Evolutionary conservation across 2,888 invertebrate genomes (phyloP).

Genomic region (Salpingus planirostris): DNA sequence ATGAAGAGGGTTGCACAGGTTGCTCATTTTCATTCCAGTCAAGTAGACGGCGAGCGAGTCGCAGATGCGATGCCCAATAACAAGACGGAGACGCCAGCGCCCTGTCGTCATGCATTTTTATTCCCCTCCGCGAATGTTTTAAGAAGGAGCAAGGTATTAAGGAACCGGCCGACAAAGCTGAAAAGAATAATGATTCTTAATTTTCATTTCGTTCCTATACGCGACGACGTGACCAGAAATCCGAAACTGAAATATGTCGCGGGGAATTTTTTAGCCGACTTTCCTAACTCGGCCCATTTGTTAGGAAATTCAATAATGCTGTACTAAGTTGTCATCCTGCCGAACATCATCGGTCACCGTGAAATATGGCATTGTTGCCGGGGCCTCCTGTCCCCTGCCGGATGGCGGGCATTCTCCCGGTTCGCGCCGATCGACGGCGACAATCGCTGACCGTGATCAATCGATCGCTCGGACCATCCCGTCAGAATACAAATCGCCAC

Average conservation of each 20-base stretch:
- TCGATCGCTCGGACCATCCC: constrained; percentile 23
- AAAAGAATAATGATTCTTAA: constrained; percentile 46
- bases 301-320: constrained; percentile 43
- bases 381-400: constrained; percentile 6
- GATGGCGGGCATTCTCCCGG: constrained; percentile 5
- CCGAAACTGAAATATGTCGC: constrained; percentile 38
- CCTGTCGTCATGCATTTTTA: constrained; percentile 42
- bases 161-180: constrained; percentile 42
- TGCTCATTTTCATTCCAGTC: constrained; percentile 34
- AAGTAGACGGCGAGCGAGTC: constrained; percentile 34
- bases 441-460: constrained; percentile 31
- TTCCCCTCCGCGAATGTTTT: constrained; percentile 38
- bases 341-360: constrained; percentile 41
- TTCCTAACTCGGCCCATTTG: constrained; percentile 40
- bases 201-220: constrained; percentile 45
- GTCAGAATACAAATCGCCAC: constrained; percentile 30
- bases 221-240: constrained; percentile 40
- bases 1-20: constrained; percentile 22
- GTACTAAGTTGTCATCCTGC: constrained; percentile 40
- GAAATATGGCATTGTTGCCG: constrained; percentile 36
- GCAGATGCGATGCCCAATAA: constrained; percentile 34
- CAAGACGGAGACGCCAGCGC: constrained; percentile 35
- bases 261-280: constrained; percentile 38
- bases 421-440: constrained; percentile 13
- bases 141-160: constrained; percentile 41